A percentile compares a stretch with the other conserved stretches of the same genome.
These are phyloP conservation scores for Montipora capricornis DNA, from an alignment of 64 coral and sea anemone species.

Conservation along the genomic window DNA sequence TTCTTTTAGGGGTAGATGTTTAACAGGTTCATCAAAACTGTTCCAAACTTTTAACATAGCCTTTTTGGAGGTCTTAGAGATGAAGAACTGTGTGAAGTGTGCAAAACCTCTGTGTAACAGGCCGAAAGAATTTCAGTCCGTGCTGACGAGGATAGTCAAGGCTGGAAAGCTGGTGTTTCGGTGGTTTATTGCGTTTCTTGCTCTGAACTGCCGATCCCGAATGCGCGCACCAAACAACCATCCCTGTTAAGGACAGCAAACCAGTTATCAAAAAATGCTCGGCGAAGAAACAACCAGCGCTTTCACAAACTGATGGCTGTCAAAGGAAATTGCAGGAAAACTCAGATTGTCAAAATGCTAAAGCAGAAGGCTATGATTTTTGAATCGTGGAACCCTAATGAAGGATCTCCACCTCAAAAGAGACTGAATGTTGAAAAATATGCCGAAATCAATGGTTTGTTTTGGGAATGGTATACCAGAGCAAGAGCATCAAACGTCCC, in stretches of 20 bases:
- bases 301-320: not conserved
- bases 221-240: not conserved
- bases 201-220: not conserved
- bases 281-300: not conserved
- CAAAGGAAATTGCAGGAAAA: constrained; percentile 45
- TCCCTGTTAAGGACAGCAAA: not conserved
- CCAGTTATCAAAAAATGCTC: not conserved
- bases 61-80: too few species aligned
- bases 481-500: constrained; percentile 42
- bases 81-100: not conserved
- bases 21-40: too few species aligned
- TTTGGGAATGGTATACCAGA: constrained; percentile 51
- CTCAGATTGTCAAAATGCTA: constrained; percentile 31
- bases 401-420: not conserved
- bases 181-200: not conserved
- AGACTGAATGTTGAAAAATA: constrained; percentile 30
- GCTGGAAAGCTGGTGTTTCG: constrained; percentile 16
- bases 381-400: constrained; percentile 33
- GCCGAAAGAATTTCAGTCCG: not conserved
- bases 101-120: constrained; percentile 2
- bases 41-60: too few species aligned
- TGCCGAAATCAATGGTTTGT: constrained; percentile 36
- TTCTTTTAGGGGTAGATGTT: too few species aligned
- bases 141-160: constrained; percentile 5
- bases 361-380: constrained; percentile 22